phyloP scores from a whole-genome alignment of 2,797 vertebrate species.

The Megalops cyprinoides region DNA sequence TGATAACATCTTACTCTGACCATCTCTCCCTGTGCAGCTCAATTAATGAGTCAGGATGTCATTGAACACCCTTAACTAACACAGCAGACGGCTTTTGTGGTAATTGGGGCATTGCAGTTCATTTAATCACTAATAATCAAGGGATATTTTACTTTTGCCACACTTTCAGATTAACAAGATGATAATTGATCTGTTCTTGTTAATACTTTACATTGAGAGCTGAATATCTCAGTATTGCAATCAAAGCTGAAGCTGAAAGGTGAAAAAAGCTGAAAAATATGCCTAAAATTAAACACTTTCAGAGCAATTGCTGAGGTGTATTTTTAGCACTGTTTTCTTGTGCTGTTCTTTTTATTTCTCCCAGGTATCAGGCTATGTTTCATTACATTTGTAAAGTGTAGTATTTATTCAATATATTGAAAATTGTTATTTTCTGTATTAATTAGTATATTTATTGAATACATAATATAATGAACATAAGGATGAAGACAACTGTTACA shows the following conservation, averaged over 20 bases:
- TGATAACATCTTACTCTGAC: neutral
- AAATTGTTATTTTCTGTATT: neutral
- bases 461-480: too few relatives aligned
- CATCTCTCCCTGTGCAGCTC: neutral
- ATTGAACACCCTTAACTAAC: neutral
- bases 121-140: constrained; percentile 24
- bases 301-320: neutral
- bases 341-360: too few relatives aligned
- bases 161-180: neutral
- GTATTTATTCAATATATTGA: too few relatives aligned
- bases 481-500: neutral
- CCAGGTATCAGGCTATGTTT: too few relatives aligned
- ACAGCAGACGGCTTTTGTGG: neutral
- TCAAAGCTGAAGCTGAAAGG: too few relatives aligned
- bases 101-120: constrained; percentile 17
- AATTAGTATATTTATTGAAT: too few relatives aligned
- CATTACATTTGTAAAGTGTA: too few relatives aligned
- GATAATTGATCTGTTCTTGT: neutral
- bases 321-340: neutral
- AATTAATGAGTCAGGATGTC: constrained; percentile 6
- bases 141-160: neutral
- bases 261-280: neutral
- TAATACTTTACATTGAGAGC: neutral
- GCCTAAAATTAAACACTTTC: neutral
- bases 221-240: too few relatives aligned